Evolutionary conservation across 2,797 vertebrate genomes (phyloP), one percentile per base, ranked within the genome.

Genomic region (Octomys mimax): DNA sequence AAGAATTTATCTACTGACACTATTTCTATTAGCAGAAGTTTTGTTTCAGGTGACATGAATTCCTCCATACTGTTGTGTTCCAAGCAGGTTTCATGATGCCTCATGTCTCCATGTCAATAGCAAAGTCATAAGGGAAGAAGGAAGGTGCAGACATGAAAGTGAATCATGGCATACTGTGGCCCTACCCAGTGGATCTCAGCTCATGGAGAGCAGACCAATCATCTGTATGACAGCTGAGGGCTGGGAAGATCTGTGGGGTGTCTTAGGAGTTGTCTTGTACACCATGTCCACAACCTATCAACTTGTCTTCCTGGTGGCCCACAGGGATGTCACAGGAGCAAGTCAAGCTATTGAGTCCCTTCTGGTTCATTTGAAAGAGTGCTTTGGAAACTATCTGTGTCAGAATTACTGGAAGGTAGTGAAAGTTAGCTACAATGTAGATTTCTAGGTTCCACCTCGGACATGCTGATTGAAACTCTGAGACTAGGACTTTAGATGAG

Each of bases 11-110:
- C 31, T 80, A 36, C 62, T 2, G 16, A 42, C 39, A 94, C 21
- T 18, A n/a, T 89, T 82, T 88, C 36, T 24, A 3, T 52, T 16
- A 14, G 21, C 68, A 28, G 73, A 26, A 71, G 22, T 87, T 91
- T 96, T 93, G 80, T 62, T 54, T 92, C 66, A 57, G 75, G 68
- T 39, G 16, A 78, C 19, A 39, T 52, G 49, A 70, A 86, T 91
- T 91, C 26, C 12, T 39, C 1, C 1, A 46, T 54, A 46, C 33
- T 82, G 78, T 5, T 33, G 18, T 22, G 12, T n/a, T 1, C 11
- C 31, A 42, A 36, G 54, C 6, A 13, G 8, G 14, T 36, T 83
- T 31, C 62, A 78, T 4, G 36, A 10, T 62, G 33, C 75, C 59
- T 77, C 13, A 42, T 59, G 18, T 62, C 11, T 87, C 59, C 22